These are phyloP conservation scores for Brachystomella parvula DNA, from an alignment of 1,140 invertebrate species.

Conservation along the genomic window DNA sequence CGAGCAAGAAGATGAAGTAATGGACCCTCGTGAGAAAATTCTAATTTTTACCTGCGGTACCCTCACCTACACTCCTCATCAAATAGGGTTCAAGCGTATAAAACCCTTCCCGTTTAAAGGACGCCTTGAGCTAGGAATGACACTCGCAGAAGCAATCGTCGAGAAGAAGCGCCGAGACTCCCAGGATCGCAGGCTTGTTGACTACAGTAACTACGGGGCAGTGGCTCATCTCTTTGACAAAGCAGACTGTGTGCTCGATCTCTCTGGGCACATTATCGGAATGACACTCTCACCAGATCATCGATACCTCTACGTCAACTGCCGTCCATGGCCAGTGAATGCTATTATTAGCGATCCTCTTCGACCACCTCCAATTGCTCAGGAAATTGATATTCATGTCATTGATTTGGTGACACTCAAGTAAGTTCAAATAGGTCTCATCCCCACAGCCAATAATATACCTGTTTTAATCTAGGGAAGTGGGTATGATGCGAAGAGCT, in stretches of 20 bases:
- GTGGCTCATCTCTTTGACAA: slow-evolving; percentile 66
- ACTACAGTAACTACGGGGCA: slow-evolving; percentile 61
- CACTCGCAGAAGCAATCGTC: slow-evolving; percentile 57
- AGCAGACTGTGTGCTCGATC: slow-evolving; percentile 72
- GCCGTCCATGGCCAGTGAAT: slow-evolving; percentile 67
- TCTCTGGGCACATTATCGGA: slow-evolving; percentile 82
- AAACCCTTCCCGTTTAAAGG: slow-evolving; percentile 62
- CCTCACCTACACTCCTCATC: slow-evolving; percentile 77
- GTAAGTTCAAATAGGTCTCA: slow-evolving; percentile 42
- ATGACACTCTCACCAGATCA: slow-evolving; percentile 74
- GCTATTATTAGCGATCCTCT: slow-evolving; percentile 69
- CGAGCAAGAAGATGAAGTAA: slow-evolving; percentile 32
- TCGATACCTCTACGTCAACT: slow-evolving; percentile 76
- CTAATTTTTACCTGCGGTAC: slow-evolving; percentile 79
- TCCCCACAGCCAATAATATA: slow-evolving; percentile 2
- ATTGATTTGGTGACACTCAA: slow-evolving; percentile 72
- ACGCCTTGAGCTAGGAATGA: slow-evolving; percentile 58
- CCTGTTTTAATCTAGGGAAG: slow-evolving; percentile 39
- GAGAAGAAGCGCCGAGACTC: slow-evolving; percentile 49
- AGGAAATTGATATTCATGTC: slow-evolving; percentile 83
- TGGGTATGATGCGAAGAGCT: slow-evolving; percentile 71
- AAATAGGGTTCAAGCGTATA: slow-evolving; percentile 75
- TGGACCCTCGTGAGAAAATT: slow-evolving; percentile 43
- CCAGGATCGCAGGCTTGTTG: slow-evolving; percentile 46
- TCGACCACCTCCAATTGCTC: slow-evolving; percentile 77